A percentile compares a stretch with the other conserved stretches of the same genome.
Conservation (phyloP, 92 coral and sea anemone species). For the Zoanthus sansibaricus region DNA sequence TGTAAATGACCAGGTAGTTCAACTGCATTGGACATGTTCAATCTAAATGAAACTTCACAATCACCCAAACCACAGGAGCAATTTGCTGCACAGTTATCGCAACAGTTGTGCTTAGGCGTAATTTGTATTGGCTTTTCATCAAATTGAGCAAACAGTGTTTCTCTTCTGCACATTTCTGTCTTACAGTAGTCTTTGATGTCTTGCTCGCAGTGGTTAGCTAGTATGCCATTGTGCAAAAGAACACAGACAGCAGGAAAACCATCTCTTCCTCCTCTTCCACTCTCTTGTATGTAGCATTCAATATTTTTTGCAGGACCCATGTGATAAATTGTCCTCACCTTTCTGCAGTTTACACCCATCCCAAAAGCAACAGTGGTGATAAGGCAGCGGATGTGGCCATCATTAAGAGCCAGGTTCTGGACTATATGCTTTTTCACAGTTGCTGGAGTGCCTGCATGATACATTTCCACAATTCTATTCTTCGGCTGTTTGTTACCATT, state of each 20-base stretch:
- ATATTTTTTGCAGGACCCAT: conserved; percentile 46
- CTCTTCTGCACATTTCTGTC: conserved; percentile 35
- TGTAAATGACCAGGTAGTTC: no score
- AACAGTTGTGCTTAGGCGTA: neutral
- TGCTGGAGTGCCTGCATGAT: conserved; percentile 33
- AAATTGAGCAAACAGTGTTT: conserved; percentile 40
- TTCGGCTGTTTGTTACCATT: neutral
- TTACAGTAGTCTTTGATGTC: conserved; percentile 42
- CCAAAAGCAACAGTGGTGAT: conserved; percentile 45
- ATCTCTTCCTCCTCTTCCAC: conserved; percentile 44
- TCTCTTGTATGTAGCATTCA: conserved; percentile 44
- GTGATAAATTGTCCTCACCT: conserved; percentile 39
- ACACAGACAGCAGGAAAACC: conserved; percentile 27
- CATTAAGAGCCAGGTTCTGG: conserved; percentile 15
- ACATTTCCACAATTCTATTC: conserved; percentile 39
- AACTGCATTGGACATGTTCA: no score
- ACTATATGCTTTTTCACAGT: conserved; percentile 39
- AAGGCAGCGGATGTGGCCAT: conserved; percentile 33
- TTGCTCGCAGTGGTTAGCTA: conserved; percentile 18
- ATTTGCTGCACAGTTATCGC: neutral
- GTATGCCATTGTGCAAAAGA: conserved; percentile 42
- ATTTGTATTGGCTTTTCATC: neutral
- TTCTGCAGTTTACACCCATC: conserved; percentile 50
- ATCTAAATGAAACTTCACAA: neutral
- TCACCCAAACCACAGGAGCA: neutral